A percentile compares a stretch with the other conserved stretches of the same genome.
phyloP scores from a whole-genome alignment of 2,888 invertebrate genomes.

The Crepidodera aurea region DNA sequence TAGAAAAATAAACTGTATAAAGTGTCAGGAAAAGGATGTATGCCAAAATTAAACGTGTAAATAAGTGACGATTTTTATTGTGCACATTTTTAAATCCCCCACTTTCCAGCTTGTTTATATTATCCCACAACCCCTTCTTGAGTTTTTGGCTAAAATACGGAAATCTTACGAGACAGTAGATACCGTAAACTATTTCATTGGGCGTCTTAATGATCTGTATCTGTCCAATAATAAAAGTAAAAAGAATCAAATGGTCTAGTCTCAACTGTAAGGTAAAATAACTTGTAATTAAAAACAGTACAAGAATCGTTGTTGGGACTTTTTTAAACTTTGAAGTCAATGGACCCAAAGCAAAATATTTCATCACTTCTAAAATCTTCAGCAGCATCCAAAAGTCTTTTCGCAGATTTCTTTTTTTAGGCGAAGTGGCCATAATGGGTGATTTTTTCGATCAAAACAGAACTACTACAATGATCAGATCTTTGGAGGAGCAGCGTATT shows the following conservation, averaged over 20 bases:
- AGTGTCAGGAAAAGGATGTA: background rate
- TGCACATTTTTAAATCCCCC: background rate
- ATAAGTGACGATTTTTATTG: background rate
- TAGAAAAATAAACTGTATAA: background rate
- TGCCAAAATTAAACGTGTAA: background rate
- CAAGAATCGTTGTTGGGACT: background rate
- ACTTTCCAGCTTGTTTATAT: background rate
- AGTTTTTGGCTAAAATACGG: background rate
- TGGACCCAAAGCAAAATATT: conserved; percentile 4
- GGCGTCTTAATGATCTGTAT: too few relatives aligned
- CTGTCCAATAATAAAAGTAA: too few relatives aligned
- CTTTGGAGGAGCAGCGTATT: too few relatives aligned
- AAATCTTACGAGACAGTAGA: conserved; percentile 6
- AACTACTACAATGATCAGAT: too few relatives aligned
- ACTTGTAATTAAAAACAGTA: too few relatives aligned
- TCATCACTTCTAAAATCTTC: background rate
- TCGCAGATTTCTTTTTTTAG: too few relatives aligned
- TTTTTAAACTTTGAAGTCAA: background rate
- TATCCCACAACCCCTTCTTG: background rate
- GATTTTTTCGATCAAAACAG: too few relatives aligned
- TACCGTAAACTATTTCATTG: too few relatives aligned
- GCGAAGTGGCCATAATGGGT: too few relatives aligned
- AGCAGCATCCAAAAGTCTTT: background rate
- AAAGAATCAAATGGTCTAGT: too few relatives aligned
- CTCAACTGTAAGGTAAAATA: too few relatives aligned